Base-by-base conservation (phyloP, 2,797 vertebrate genomes). In the Enteromius viviparus region DNA sequence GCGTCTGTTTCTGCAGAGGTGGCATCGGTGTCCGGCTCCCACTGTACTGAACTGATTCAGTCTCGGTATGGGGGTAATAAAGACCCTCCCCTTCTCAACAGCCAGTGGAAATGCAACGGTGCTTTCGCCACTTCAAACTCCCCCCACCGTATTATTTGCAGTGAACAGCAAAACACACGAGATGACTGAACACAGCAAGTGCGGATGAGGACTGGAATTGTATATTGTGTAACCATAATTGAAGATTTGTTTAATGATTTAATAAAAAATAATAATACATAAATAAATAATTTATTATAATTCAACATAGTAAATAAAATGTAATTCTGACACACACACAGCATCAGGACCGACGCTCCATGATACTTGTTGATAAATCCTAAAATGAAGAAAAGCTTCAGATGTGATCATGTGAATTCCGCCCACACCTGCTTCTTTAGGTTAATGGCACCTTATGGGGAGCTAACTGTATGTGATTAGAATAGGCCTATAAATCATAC, bases 31-130 rank as follows among this genome's bases (percentile, higher is more conserved):
- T 86, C 91, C 88, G 89, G 82, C 83, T 91, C 92, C 89, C 91
- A 90, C 92, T 86, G 90, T 89, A 91, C 91, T 81, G 89, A 86
- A 87, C 86, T 71, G 91, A 90, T 90, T 93, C 89, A 92, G 92
- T 91, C n/a, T 77, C 88, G 86, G 84, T 89, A 84, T 82, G 86
- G 85, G 26, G 26, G 21, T 71, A 7, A 8, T 7, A 14, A 78
- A 80, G 85, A 2, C 87, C 92, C 92, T 88, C 93, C 94, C 62
- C 19, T 81, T 4, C 17, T 29, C 34, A 10, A 53, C 23, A 81
- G 42, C 42, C 40, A 64, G 55, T 72, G 69, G 26, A 81, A 81
- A 49, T 2, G 5, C 68, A 60, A 19, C 26, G 26, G 40, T 7
- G 19, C 53, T n/a, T 29, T 55, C 19, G 23, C 23, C 75, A 29